phyloP scores from a whole-genome alignment of 2,888 invertebrate species.

The Metalampra italica region DNA sequence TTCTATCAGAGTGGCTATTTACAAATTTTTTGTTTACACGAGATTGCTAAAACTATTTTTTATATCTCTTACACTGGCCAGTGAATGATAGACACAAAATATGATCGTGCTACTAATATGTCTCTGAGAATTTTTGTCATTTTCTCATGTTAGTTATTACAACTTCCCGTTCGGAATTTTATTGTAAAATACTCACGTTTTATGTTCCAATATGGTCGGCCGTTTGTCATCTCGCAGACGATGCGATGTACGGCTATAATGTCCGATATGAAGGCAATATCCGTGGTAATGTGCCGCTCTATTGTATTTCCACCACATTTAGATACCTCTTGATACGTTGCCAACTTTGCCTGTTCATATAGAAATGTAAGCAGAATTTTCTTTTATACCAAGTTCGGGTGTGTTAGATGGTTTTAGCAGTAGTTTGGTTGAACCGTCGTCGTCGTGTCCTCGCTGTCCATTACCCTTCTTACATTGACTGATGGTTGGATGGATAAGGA shows the following conservation, averaged over 20 bases:
- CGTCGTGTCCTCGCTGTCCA: no score
- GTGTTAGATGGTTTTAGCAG: not conserved
- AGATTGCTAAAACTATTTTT: no score
- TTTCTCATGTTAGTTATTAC: not conserved
- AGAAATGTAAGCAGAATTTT: conserved; percentile 1
- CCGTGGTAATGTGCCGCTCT: conserved; percentile 25
- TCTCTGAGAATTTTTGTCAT: not conserved
- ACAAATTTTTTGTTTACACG: no score
- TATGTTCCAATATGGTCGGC: conserved; percentile 13
- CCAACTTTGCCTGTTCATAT: conserved; percentile 6
- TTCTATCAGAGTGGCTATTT: no score
- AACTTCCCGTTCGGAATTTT: not conserved
- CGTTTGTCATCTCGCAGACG: conserved; percentile 12
- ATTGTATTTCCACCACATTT: conserved; percentile 22
- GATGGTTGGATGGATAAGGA: no score
- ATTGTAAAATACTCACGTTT: conserved; percentile 9
- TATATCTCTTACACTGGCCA: no score
- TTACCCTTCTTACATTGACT: no score
- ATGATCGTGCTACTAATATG: no score
- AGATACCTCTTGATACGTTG: conserved; percentile 7
- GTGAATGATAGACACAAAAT: no score
- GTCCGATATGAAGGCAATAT: conserved; percentile 33
- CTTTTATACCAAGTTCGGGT: not conserved
- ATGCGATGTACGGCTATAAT: conserved; percentile 24
- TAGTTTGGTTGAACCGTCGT: no score